These are phyloP conservation scores for Polydrusus tereticollis DNA, from an alignment of 2,888 invertebrate species.

Conservation along the genomic window DNA sequence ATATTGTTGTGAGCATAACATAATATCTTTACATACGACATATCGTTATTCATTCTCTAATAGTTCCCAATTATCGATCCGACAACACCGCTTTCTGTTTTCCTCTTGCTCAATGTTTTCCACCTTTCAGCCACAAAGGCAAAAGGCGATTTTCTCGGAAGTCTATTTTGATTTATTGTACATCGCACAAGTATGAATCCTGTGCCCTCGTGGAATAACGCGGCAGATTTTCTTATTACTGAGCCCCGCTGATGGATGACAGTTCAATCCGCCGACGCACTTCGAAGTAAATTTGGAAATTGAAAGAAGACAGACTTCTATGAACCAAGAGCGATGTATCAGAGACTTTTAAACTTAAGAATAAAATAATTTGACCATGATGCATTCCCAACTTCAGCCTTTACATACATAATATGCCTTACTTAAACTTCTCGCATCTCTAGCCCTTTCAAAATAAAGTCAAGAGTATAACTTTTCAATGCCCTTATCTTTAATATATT, in stretches of 20 bases:
- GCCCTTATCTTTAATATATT: constrained; percentile 42
- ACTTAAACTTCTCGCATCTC: constrained; percentile 22
- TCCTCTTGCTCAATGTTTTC: constrained; percentile 18
- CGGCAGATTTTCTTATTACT: constrained; percentile 30
- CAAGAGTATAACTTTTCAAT: constrained; percentile 37
- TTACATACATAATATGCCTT: constrained; percentile 20
- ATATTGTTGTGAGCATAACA: too few species aligned
- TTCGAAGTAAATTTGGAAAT: neutral
- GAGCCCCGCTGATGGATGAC: constrained; percentile 20
- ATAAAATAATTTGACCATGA: too few species aligned
- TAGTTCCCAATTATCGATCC: neutral
- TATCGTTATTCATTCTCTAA: too few species aligned
- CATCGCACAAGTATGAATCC: constrained; percentile 31
- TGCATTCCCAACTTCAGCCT: too few species aligned
- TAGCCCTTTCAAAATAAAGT: constrained; percentile 37
- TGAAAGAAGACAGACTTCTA: too few species aligned
- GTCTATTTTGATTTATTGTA: constrained; percentile 41
- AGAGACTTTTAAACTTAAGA: too few species aligned
- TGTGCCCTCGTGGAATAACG: constrained; percentile 25
- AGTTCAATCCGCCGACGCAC: constrained; percentile 21
- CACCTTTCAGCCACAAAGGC: constrained; percentile 23
- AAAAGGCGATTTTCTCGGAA: constrained; percentile 35
- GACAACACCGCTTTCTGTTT: constrained; percentile 3
- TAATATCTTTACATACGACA: too few species aligned
- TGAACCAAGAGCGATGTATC: too few species aligned